Conservation (phyloP, 2,113 vertebrate species). For the Saguinus imperator region DNA sequence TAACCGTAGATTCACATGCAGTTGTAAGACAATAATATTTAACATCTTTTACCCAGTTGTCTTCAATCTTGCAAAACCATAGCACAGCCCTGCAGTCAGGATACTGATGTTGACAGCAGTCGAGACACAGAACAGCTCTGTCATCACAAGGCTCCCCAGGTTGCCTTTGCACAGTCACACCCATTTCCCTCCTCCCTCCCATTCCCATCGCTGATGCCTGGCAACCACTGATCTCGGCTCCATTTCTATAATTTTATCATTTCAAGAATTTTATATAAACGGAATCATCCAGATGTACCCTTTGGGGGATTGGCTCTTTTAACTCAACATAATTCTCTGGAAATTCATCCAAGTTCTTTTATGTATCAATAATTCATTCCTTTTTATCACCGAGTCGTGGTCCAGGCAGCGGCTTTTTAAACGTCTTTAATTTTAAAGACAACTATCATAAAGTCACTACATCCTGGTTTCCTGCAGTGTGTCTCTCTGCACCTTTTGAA, state of each 20-base stretch:
- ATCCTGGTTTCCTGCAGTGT: constrained; percentile 36
- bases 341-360: constrained; percentile 31
- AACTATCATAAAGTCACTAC: background rate
- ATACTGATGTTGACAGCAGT: background rate
- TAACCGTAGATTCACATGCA: background rate
- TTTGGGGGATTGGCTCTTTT: background rate
- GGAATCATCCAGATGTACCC: background rate
- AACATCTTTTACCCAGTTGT: background rate
- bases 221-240: background rate
- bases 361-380: background rate
- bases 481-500: constrained; percentile 35
- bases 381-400: background rate
- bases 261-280: constrained; percentile 21
- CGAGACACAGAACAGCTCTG: background rate
- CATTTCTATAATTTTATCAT: background rate
- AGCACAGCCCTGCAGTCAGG: background rate
- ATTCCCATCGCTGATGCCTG: background rate
- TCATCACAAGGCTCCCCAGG: rapidly evolving
- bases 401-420: background rate
- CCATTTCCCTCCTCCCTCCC: background rate
- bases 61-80: background rate
- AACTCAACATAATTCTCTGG: constrained; percentile 30
- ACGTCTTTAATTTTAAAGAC: constrained; percentile 33
- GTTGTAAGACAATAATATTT: background rate
- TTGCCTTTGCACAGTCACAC: background rate